Evolutionary conservation across 2,888 invertebrate genomes (phyloP).

Genomic region (Chymomyza fuscimana): DNA sequence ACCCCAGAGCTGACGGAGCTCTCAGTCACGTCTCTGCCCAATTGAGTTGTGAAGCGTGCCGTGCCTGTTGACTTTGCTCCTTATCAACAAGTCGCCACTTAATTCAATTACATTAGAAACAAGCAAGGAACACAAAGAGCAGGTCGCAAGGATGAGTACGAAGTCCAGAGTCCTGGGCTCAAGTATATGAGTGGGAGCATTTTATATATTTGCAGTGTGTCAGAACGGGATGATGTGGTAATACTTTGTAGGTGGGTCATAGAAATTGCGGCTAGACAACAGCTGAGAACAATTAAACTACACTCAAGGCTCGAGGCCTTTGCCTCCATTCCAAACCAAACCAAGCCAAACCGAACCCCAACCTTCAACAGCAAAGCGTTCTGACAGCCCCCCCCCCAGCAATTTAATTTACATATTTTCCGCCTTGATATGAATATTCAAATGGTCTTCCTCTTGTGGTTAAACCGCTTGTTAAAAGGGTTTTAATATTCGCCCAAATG

Average conservation of each 20-base stretch:
- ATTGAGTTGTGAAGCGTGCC: slow-evolving; percentile 61
- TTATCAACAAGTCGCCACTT: slow-evolving; percentile 75
- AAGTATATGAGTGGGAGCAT: slow-evolving; percentile 5
- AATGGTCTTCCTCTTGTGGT: slow-evolving; percentile 22
- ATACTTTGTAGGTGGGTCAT: slow-evolving; percentile 29
- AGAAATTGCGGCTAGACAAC: slow-evolving; percentile 50
- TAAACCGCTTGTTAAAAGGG: slow-evolving; percentile 32
- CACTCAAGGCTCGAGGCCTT: slow-evolving; percentile 1
- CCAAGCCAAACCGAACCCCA: too few species aligned
- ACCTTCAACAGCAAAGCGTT: neutral
- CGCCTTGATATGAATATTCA: slow-evolving; percentile 39
- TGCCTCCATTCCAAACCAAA: neutral
- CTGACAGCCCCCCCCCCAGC: slow-evolving; percentile 53
- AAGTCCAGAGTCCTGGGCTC: neutral
- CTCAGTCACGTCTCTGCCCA: slow-evolving; percentile 36
- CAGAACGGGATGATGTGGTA: slow-evolving; percentile 5
- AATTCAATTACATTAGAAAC: slow-evolving; percentile 72
- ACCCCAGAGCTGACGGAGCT: neutral
- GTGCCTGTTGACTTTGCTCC: slow-evolving; percentile 62
- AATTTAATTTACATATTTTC: slow-evolving; percentile 60
- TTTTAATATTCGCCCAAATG: slow-evolving; percentile 35
- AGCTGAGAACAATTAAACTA: slow-evolving; percentile 43
- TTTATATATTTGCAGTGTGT: neutral
- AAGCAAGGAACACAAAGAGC: slow-evolving; percentile 40
- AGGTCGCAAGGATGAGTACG: slow-evolving; percentile 27